phyloP scores from a whole-genome alignment of 1,140 invertebrate genomes.

The Drosophila repleta region DNA sequence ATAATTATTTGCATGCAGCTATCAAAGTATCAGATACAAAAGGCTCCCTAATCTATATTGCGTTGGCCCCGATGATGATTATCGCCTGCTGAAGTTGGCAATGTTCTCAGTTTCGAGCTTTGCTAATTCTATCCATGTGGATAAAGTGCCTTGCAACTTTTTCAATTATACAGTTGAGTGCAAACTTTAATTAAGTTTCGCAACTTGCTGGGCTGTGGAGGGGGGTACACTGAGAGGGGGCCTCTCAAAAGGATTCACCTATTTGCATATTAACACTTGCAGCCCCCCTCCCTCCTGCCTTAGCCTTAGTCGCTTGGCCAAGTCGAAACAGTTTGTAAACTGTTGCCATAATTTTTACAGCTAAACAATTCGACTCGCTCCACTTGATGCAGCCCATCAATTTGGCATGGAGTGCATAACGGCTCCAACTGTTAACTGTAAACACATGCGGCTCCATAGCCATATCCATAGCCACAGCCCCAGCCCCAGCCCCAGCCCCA shows the following conservation, averaged over 20 bases:
- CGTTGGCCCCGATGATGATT: too few relatives aligned
- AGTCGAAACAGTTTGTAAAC: constrained; percentile 23
- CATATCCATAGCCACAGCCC: too few relatives aligned
- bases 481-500: too few relatives aligned
- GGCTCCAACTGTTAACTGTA: too few relatives aligned
- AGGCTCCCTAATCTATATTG: too few relatives aligned
- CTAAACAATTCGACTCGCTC: neutral
- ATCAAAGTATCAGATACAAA: too few relatives aligned
- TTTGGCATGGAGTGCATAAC: too few relatives aligned
- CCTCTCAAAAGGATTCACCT: neutral
- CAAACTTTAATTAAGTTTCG: constrained; percentile 4
- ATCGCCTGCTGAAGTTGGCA: too few relatives aligned
- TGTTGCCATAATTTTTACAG: constrained; percentile 4
- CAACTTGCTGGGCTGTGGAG: neutral
- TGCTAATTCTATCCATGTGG: neutral
- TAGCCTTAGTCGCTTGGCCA: neutral
- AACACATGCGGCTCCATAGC: neutral
- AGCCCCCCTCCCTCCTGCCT: neutral
- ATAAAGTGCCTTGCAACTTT: neutral
- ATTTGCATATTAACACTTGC: constrained; percentile 6
- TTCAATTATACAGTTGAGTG: constrained; percentile 2
- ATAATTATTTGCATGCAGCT: too few relatives aligned
- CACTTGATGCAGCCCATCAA: too few relatives aligned
- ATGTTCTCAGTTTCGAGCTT: neutral
- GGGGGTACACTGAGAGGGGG: too few relatives aligned